Evolutionary conservation across 2,797 vertebrate species (phyloP).

Genomic region (Tiaroga cobitis): DNA sequence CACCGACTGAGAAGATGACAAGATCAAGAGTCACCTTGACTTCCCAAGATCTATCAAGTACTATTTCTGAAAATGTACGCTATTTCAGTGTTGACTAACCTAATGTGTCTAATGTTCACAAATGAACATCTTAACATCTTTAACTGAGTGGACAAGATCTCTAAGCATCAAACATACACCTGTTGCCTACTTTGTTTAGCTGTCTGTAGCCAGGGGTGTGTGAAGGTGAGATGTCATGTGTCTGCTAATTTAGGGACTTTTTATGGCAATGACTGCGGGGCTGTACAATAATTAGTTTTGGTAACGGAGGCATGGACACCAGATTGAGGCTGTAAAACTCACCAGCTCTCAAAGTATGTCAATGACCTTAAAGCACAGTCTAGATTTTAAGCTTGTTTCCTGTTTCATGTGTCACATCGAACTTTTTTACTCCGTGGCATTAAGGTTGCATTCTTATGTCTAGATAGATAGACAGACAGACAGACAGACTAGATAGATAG

Average conservation of each 20-base stretch:
- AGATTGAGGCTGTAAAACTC: conserved; percentile 70
- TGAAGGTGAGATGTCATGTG: conserved; percentile 50
- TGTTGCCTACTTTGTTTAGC: conserved; percentile 2
- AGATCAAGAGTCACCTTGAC: conserved; percentile 13
- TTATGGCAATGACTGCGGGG: conserved; percentile 73
- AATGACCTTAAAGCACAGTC: conserved; percentile 32
- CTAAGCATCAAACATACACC: not conserved
- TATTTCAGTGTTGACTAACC: not conserved
- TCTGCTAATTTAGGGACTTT: conserved; percentile 66
- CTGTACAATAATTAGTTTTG: conserved; percentile 74
- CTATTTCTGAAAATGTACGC: not conserved
- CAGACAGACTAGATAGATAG: too few species aligned
- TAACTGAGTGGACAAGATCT: not conserved
- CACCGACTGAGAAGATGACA: not conserved
- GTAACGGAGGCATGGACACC: conserved; percentile 76
- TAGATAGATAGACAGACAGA: not conserved
- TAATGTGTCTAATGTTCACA: conserved; percentile 11
- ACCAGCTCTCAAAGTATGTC: conserved; percentile 32
- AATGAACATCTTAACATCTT: not conserved
- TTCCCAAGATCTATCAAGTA: conserved; percentile 9
- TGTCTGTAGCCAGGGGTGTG: conserved; percentile 12
- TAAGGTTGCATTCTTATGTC: not conserved
- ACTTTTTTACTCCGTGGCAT: not conserved
- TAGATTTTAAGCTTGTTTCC: not conserved
- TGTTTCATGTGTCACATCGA: not conserved